Conservation (phyloP, 2,797 vertebrate species). For the Neosilurus mollespiculum region DNA sequence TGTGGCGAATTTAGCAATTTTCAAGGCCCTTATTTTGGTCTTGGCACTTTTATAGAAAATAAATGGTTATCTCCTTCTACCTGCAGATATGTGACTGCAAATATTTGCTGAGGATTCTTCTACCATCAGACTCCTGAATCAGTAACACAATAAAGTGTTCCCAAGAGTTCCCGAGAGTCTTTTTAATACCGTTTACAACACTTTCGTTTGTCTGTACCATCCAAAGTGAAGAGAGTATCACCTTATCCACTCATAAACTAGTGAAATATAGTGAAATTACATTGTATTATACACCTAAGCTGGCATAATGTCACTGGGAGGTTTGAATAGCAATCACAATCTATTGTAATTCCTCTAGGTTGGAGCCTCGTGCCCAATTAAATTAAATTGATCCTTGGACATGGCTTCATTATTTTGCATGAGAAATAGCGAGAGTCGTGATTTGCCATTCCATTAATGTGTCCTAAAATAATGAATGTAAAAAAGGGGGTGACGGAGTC, state of each 20-base stretch:
- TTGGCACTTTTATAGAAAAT: constrained; percentile 3
- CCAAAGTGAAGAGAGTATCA: neutral
- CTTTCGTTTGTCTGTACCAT: neutral
- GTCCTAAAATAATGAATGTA: constrained; percentile 42
- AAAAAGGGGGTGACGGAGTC: constrained; percentile 38
- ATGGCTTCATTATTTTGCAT: constrained; percentile 50
- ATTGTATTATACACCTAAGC: constrained; percentile 12
- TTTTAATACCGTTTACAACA: constrained; percentile 17
- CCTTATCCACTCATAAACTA: constrained; percentile 14
- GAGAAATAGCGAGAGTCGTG: constrained; percentile 32
- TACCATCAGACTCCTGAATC: constrained; percentile 1
- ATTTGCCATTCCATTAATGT: constrained; percentile 36
- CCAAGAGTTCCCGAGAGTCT: neutral
- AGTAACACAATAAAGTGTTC: constrained; percentile 6
- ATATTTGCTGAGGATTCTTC: constrained; percentile 9
- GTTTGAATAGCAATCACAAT: constrained; percentile 44
- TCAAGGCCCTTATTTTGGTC: constrained; percentile 11
- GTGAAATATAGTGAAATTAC: constrained; percentile 9
- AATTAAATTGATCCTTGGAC: constrained; percentile 52
- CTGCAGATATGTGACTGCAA: constrained; percentile 21
- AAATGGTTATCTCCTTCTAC: constrained; percentile 11
- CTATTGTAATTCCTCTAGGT: constrained; percentile 40
- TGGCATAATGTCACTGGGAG: constrained; percentile 36
- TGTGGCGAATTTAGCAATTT: constrained; percentile 36
- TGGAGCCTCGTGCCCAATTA: constrained; percentile 43